Percentiles rank a stretch among this genome's conserved stretches.
Conservation (phyloP, 2,797 vertebrate genomes). For the Clamator glandarius region DNA sequence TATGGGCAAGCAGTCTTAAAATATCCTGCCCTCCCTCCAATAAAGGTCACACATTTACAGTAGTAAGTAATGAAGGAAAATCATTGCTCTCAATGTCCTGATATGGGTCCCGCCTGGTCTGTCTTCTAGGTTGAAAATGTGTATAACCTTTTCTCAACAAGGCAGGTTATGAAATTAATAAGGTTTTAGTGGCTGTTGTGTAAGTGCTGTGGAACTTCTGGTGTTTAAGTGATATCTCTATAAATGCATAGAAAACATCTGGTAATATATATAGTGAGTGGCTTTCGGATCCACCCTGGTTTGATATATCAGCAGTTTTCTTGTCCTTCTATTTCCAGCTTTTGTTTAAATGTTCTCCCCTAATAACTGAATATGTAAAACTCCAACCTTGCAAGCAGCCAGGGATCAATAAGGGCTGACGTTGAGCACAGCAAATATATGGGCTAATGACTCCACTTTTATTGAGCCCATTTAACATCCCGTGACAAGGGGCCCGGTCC, state of each 20-base stretch:
- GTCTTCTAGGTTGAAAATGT: neutral
- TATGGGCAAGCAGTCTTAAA: neutral
- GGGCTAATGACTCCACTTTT: neutral
- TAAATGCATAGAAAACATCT: neutral
- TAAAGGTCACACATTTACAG: neutral
- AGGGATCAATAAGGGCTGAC: slow-evolving; percentile 31
- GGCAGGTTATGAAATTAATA: neutral
- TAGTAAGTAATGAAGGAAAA: neutral
- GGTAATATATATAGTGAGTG: neutral
- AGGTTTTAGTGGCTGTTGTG: neutral
- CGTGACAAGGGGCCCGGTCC: neutral
- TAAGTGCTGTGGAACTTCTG: neutral
- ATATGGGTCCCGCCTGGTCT: neutral
- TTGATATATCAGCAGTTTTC: neutral
- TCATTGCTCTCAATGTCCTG: neutral
- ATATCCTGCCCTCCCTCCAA: neutral
- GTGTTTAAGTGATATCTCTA: neutral
- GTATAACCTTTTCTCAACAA: neutral
- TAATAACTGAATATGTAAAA: slow-evolving; percentile 15
- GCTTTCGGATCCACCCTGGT: neutral
- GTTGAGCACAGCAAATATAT: neutral
- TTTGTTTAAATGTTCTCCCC: neutral
- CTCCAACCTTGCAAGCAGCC: neutral
- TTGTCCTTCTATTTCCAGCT: neutral
- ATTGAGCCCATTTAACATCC: neutral